These are phyloP conservation scores for Melanerpes formicivorus DNA, from an alignment of 2,113 vertebrate species.

Conservation along the genomic window DNA sequence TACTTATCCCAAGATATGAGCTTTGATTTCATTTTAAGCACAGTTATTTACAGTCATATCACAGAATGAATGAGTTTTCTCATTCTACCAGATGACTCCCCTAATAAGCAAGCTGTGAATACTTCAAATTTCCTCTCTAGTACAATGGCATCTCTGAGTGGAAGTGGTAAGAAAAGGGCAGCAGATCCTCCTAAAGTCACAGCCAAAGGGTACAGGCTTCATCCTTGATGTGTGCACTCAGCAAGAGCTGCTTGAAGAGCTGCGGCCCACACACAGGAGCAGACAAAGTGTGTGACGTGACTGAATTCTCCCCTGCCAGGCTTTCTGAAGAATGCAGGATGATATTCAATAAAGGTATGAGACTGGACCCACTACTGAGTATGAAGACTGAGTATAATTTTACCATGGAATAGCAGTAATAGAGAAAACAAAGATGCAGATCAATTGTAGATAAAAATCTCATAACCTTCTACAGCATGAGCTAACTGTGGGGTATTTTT, in stretches of 20 bases:
- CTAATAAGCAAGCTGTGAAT: background rate
- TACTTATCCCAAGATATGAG: background rate
- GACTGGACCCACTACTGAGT: background rate
- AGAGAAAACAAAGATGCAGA: background rate
- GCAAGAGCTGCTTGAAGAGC: background rate
- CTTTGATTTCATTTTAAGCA: conserved; percentile 57
- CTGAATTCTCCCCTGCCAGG: background rate
- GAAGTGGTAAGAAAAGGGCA: background rate
- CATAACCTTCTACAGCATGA: background rate
- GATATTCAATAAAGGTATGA: background rate
- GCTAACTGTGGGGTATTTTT: background rate
- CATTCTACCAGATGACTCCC: background rate
- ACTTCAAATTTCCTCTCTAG: background rate
- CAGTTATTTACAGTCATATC: conserved; percentile 47
- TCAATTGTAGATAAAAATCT: background rate
- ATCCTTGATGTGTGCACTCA: rapidly evolving
- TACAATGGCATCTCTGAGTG: background rate
- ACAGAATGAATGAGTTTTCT: background rate
- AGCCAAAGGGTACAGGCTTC: rapidly evolving
- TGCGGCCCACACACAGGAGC: background rate
- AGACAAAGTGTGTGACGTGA: rapidly evolving
- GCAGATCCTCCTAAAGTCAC: background rate
- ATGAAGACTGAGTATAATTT: background rate
- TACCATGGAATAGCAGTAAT: background rate
- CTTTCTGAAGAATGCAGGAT: background rate